These are phyloP conservation scores for Sclerodermus sp. DNA, from an alignment of 2,888 invertebrate genomes.

Conservation along the genomic window DNA sequence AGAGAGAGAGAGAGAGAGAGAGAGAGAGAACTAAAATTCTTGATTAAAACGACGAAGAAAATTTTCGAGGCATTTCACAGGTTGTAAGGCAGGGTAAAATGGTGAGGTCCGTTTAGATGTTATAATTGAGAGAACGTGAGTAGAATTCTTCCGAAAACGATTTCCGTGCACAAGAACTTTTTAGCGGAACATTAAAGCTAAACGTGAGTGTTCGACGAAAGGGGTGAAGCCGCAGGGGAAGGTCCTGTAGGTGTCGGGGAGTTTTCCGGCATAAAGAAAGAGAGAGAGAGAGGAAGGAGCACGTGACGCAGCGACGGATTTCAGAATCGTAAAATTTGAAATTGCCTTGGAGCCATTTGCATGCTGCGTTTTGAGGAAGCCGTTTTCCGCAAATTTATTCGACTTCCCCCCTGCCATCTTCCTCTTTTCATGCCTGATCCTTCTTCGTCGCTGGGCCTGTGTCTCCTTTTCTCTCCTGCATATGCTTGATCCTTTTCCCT, in stretches of 20 bases:
- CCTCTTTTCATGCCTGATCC: too few species aligned
- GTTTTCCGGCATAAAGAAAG: conserved; percentile 6
- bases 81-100: too few species aligned
- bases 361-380: conserved; percentile 33
- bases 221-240: conserved; percentile 10
- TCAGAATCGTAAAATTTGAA: conserved; percentile 40
- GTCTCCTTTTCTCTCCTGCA: too few species aligned
- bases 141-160: conserved; percentile 33
- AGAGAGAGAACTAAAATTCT: too few species aligned
- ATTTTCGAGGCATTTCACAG: too few species aligned
- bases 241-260: conserved; percentile 7
- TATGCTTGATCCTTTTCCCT: too few species aligned
- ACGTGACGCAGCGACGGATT: conserved; percentile 16
- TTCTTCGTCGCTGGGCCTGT: too few species aligned
- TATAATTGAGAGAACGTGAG: conserved; percentile 41
- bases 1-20: background rate
- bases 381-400: conserved; percentile 41
- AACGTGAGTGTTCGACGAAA: conserved; percentile 23
- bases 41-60: too few species aligned
- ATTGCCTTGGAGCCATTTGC: conserved; percentile 36
- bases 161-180: conserved; percentile 27
- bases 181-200: conserved; percentile 29
- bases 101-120: conserved; percentile 13
- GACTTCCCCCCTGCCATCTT: background rate
- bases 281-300: background rate